Percentiles rank a stretch among this genome's conserved stretches.
These are phyloP conservation scores for Drosophila orosa DNA, from an alignment of 1,140 invertebrate species.

Conservation along the genomic window DNA sequence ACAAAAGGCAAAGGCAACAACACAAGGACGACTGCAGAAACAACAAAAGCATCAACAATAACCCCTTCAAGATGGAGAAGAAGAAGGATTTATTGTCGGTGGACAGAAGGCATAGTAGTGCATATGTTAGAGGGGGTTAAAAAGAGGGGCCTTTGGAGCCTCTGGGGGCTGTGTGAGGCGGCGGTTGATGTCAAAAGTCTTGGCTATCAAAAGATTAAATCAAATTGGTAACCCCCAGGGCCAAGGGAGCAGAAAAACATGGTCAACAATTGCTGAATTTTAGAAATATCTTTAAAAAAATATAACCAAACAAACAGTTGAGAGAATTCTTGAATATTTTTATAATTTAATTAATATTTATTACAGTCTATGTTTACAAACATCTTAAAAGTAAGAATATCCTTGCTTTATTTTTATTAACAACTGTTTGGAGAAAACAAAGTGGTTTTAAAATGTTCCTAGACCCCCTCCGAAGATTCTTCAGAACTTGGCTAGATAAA, in stretches of 20 bases:
- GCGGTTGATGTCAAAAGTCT: conserved; percentile 20
- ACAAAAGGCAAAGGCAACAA: conserved; percentile 34
- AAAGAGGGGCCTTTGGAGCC: neutral
- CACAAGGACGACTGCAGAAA: conserved; percentile 19
- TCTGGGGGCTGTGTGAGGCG: neutral
- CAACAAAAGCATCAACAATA: conserved; percentile 42
- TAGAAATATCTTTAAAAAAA: too few species aligned
- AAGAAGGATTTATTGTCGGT: conserved; percentile 42
- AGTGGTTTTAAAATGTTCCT: neutral
- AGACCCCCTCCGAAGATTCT: neutral
- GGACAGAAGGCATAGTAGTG: conserved; percentile 35
- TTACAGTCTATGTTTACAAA: neutral
- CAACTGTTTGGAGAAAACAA: neutral
- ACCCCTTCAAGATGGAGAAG: conserved; percentile 34
- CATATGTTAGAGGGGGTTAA: conserved; percentile 1
- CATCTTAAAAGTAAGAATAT: neutral
- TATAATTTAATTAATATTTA: neutral
- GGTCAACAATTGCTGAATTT: neutral
- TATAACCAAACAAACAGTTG: neutral
- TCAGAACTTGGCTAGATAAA: neutral
- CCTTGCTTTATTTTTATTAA: neutral
- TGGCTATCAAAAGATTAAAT: conserved; percentile 44
- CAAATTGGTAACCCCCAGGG: conserved; percentile 21
- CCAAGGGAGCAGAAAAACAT: conserved; percentile 6
- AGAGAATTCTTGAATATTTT: neutral